phyloP scores from a whole-genome alignment of 2,797 vertebrate species.

The Syngnathus rostellatus region DNA sequence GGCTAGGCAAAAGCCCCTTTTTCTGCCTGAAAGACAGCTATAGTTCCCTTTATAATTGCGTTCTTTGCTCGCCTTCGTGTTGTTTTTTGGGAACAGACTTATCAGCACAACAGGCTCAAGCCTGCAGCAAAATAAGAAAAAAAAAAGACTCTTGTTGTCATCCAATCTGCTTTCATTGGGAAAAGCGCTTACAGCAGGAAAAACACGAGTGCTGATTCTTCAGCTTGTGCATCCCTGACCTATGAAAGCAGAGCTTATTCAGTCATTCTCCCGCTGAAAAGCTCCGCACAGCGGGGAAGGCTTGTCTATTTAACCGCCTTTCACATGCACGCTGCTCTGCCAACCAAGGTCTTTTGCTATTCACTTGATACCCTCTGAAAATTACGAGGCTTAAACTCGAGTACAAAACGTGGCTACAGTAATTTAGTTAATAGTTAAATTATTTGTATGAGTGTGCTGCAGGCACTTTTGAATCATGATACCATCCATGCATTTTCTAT shows the following conservation, averaged over 20 bases:
- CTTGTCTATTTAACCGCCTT: constrained; percentile 63
- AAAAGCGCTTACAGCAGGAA: constrained; percentile 74
- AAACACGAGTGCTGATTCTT: constrained; percentile 72
- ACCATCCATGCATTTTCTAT: too few relatives aligned
- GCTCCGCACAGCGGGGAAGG: constrained; percentile 54
- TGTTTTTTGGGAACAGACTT: constrained; percentile 56
- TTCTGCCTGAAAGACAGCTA: constrained; percentile 37
- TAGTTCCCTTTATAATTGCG: constrained; percentile 54
- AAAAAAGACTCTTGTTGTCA: constrained; percentile 50
- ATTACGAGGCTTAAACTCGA: constrained; percentile 31
- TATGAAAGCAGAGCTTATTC: constrained; percentile 71
- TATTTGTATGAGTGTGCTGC: not conserved
- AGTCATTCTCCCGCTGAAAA: constrained; percentile 63
- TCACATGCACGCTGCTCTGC: constrained; percentile 45
- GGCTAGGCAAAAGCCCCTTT: constrained; percentile 38
- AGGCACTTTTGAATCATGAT: not conserved
- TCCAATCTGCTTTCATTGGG: constrained; percentile 66
- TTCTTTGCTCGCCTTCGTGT: constrained; percentile 51
- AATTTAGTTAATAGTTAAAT: not conserved
- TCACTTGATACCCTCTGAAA: constrained; percentile 25
- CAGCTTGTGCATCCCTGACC: constrained; percentile 70
- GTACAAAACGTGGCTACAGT: not conserved
- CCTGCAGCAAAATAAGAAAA: constrained; percentile 35
- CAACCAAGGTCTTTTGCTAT: constrained; percentile 51
- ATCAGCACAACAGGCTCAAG: constrained; percentile 67